Conservation (phyloP, 2,113 vertebrate species). For the Caloenas nicobarica region DNA sequence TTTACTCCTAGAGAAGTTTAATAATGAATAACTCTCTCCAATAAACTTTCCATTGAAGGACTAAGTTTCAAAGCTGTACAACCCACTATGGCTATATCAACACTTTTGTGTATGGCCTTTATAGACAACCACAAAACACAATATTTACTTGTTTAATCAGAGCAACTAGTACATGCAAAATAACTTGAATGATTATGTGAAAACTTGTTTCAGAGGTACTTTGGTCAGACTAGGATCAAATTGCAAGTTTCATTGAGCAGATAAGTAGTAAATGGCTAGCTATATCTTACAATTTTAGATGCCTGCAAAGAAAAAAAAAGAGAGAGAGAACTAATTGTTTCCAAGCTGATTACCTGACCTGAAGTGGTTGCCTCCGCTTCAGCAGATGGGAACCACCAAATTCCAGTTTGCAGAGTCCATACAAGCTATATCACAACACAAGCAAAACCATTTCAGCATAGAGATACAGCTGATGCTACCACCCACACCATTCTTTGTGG, state of each 20-base stretch:
- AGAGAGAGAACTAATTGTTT: background rate
- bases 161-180: background rate
- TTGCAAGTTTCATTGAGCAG: background rate
- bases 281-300: background rate
- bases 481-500: background rate
- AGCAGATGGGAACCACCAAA: background rate
- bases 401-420: background rate
- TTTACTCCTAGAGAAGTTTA: background rate
- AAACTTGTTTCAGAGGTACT: background rate
- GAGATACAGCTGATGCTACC: background rate
- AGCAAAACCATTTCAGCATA: background rate
- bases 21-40: background rate
- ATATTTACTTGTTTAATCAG: background rate
- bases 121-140: background rate
- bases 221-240: background rate
- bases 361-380: background rate
- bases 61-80: background rate
- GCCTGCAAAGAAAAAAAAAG: background rate
- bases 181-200: background rate
- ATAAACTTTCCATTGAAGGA: background rate
- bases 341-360: background rate
- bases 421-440: background rate
- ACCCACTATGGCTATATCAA: background rate
- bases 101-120: background rate
- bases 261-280: background rate